Conservation (phyloP, 2,797 vertebrate genomes). For the Gorsachius magnificus region DNA sequence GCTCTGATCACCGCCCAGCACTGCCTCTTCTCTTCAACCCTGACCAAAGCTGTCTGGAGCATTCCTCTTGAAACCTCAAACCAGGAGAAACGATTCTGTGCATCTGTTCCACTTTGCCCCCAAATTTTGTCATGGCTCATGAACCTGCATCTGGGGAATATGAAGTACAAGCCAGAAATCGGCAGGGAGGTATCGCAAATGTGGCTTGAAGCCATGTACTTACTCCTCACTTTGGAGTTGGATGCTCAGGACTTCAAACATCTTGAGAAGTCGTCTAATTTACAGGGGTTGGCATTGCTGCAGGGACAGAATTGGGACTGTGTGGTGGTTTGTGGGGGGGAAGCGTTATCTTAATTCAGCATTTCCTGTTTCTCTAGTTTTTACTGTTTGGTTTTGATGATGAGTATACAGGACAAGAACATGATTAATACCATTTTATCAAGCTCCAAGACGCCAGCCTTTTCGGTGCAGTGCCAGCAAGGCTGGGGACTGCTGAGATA, state of each 20-base stretch:
- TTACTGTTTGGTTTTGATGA: conserved; percentile 22
- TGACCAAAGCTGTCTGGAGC: conserved; percentile 6
- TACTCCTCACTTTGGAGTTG: neutral
- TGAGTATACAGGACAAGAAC: neutral
- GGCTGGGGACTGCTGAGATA: neutral
- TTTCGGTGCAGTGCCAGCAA: neutral
- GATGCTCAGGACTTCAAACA: conserved; percentile 17
- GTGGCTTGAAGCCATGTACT: conserved; percentile 10
- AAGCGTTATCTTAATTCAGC: conserved; percentile 30
- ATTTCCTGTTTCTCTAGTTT: neutral
- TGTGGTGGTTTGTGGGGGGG: neutral
- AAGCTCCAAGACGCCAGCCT: neutral
- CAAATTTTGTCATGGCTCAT: conserved; percentile 22
- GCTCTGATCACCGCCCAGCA: neutral
- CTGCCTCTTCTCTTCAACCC: neutral
- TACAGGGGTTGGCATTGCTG: conserved; percentile 3
- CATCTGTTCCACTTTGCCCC: conserved; percentile 34
- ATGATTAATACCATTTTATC: neutral
- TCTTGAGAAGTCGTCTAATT: neutral
- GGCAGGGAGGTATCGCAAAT: neutral
- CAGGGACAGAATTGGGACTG: neutral
- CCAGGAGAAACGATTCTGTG: neutral
- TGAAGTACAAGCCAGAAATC: neutral
- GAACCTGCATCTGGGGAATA: conserved; percentile 32
- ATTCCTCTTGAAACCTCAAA: conserved; percentile 37